Base-by-base conservation (phyloP, 37 sponge, comb jelly and placozoan species). In the Mnemiopsis leidyi region DNA sequence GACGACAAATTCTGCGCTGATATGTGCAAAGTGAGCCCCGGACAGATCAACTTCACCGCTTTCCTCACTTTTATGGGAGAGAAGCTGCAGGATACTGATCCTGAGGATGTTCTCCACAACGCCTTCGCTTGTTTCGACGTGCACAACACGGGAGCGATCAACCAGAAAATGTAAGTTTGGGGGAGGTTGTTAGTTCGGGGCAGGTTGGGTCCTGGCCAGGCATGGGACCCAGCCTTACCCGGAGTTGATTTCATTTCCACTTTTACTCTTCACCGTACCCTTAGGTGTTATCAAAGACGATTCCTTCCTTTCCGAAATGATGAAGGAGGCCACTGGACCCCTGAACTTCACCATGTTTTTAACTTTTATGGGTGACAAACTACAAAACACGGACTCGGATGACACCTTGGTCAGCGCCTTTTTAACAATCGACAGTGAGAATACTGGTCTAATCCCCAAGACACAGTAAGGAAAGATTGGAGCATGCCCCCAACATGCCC, bases 311-410 rank as follows among this genome's bases (percentile, higher is more conserved):
- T n/a, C 90, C 39, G 90, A 85, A 23, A 85, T 85, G 90, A 85
- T 85, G 61, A 85, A 85, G 48, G 90, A 85, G 25, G 40, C 90
- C 23, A 85, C 90, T 85, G 90, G 90, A 40, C 90, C 90, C 9
- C 33, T 85, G 24, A 85, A 85, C 29, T 85, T 85, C 90, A 85
- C 90, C 36, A 85, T 38, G 90, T 85, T 85, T 37, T 37, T 85
- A 9, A 85, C 90, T 3, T 85, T 85, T 37, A 85, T 85, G 90
- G 90, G 90, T 36, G 90, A 39, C 18, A 85, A 85, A 61, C 24
- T 85, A 5, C 90, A 85, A 37, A 85, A 85, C 90, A 85, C 90
- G 26, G 90, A 85, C 61, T 40, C 90, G 3, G 90, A 85, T 32
- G 90, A 85, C 16, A 37, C 36, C n/a, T 40, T 85, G 61, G 38